Evolutionary conservation across 2,888 invertebrate species (phyloP).

Genomic region (Lymantria monacha): DNA sequence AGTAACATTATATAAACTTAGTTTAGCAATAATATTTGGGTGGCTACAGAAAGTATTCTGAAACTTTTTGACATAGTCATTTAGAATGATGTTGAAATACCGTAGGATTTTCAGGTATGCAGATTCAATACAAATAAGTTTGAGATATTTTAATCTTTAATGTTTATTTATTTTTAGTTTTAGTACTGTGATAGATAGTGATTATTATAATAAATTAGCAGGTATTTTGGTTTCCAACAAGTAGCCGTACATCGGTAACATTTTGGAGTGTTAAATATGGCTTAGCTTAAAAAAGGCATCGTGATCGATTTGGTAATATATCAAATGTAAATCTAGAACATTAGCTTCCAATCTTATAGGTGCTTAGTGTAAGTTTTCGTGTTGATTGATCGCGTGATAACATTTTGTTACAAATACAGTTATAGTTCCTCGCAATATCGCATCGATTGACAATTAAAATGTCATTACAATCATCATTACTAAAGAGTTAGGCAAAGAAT

Average conservation of each 20-base stretch:
- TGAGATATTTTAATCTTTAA: too few species aligned
- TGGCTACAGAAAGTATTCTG: neutral
- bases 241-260: too few species aligned
- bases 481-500: slow-evolving; percentile 2
- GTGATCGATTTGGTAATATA: too few species aligned
- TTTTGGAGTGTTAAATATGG: too few species aligned
- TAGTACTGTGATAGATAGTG: too few species aligned
- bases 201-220: too few species aligned
- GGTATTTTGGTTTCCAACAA: too few species aligned
- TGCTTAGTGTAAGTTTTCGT: neutral
- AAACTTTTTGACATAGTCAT: neutral
- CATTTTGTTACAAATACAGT: neutral
- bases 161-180: too few species aligned
- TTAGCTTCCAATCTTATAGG: neutral
- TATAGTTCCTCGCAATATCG: slow-evolving; percentile 4
- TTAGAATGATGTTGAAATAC: neutral
- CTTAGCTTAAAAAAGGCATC: too few species aligned
- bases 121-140: too few species aligned
- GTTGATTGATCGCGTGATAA: slow-evolving; percentile 26
- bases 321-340: neutral
- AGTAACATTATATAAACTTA: slow-evolving; percentile 1
- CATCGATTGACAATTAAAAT: slow-evolving; percentile 33
- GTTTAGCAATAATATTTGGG: neutral
- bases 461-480: slow-evolving; percentile 20
- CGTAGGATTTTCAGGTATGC: too few species aligned